Evolutionary conservation across 2,888 invertebrate genomes (phyloP).

Genomic region (Copidosoma aretas): DNA sequence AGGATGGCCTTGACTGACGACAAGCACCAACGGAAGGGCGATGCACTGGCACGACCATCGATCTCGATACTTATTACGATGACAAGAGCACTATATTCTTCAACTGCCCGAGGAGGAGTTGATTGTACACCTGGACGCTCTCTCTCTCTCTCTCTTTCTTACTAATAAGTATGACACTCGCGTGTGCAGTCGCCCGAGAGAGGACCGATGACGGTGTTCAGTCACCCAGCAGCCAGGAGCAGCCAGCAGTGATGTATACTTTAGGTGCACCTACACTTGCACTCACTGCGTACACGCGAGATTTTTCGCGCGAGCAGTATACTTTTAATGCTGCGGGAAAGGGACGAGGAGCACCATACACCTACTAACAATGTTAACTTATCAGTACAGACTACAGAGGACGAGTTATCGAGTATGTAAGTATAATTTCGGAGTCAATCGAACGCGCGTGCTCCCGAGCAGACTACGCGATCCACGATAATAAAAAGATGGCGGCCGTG

Average conservation of each 20-base stretch:
- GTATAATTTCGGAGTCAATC: neutral
- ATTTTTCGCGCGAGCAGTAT: no score
- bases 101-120: neutral
- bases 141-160: neutral
- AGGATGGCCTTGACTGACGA: no score
- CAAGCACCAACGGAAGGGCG: neutral
- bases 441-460: conserved; percentile 18
- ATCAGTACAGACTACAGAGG: no score
- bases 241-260: neutral
- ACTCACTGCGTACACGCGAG: neutral
- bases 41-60: neutral
- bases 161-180: neutral
- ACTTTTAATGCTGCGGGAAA: neutral
- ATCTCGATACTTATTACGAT: neutral
- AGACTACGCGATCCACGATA: conserved; percentile 35
- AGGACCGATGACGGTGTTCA: no score
- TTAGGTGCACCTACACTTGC: neutral
- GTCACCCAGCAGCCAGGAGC: neutral
- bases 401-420: no score
- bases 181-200: neutral
- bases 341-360: neutral
- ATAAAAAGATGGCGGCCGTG: conserved; percentile 27
- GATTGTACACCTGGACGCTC: neutral
- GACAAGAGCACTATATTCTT: neutral
- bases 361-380: no score